Percentiles rank a stretch among this genome's conserved stretches.
phyloP scores from a whole-genome alignment of 2,113 vertebrate genomes.

The Heptranchias perlo region DNA sequence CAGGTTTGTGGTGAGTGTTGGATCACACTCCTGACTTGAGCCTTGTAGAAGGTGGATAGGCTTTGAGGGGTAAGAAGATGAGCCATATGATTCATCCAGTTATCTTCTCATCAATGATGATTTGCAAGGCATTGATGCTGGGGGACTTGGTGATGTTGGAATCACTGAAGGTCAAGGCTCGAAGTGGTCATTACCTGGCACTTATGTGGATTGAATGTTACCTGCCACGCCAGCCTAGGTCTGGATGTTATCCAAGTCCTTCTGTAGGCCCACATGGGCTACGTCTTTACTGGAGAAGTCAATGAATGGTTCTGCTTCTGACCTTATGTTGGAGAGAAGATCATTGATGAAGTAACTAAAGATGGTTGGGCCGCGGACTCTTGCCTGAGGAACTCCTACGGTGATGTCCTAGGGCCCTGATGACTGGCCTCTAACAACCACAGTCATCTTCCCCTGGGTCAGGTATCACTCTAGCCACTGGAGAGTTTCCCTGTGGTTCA shows the following conservation, averaged over 20 bases:
- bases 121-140: neutral
- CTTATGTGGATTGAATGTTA: too few species aligned
- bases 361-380: neutral
- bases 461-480: neutral
- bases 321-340: neutral
- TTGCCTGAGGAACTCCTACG: neutral
- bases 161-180: neutral
- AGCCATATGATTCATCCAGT: neutral
- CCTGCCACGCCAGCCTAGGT: too few species aligned
- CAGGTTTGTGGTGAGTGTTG: too few species aligned
- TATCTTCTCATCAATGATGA: neutral
- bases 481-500: neutral
- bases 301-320: neutral
- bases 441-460: neutral
- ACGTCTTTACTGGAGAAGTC: neutral
- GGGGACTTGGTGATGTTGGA: neutral
- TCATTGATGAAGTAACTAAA: neutral
- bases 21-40: too few species aligned
- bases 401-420: neutral
- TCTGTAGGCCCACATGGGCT: neutral
- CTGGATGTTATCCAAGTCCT: too few species aligned
- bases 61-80: too few species aligned
- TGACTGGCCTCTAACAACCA: neutral
- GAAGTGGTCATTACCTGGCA: too few species aligned
- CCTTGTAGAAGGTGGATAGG: too few species aligned